Evolutionary conservation across 2,797 vertebrate species (phyloP), one percentile per base, ranked within the genome.

Genomic region (Catostomus latipinnis): DNA sequence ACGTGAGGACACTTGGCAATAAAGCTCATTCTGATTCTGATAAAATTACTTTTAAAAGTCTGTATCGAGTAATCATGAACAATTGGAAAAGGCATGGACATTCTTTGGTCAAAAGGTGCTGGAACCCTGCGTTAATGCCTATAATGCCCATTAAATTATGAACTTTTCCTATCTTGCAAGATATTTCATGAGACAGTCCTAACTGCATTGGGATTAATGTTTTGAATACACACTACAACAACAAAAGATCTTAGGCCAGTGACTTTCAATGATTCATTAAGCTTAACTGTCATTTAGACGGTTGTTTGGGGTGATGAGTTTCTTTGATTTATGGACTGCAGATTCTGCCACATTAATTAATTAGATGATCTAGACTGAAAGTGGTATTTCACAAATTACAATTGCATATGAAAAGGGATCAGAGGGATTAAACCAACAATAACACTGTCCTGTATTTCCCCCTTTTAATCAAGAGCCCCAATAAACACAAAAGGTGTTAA

Each of bases 401-500:
- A 50, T 82, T 67, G 71, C 81, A 75, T 81, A 82, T 84, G 78
- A 81, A 78, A 85, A 71, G 75, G 79, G 73, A 86, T 85, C 81
- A 73, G 80, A 75, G 66, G 84, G 88, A 74, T 84, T 85, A 88
- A 87, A 84, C 78, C 82, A 89, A 88, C 88, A 54, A 61, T 68
- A 82, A 81, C 63, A 61, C 57, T 56, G 70, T n/a, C 10, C 53
- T 65, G 63, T 71, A 80, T 72, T 82, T 75, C 18, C 68, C 34
- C 77, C 86, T 83, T 83, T 86, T 83, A 86, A 88, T 88, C 86
- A 86, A 88, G 78, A 78, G 57, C 65, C 76, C 56, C 86, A 88
- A 86, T 88, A 84, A 85, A 87, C 87, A 88, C 81, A 76, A 80
- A 69, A 87, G 78, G 88, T 88, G 87, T 81, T 89, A 90, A 88